Evolutionary conservation across 2,888 invertebrate genomes (phyloP), one percentile per base, ranked within the genome.

Genomic region (Tenthredo notha): DNA sequence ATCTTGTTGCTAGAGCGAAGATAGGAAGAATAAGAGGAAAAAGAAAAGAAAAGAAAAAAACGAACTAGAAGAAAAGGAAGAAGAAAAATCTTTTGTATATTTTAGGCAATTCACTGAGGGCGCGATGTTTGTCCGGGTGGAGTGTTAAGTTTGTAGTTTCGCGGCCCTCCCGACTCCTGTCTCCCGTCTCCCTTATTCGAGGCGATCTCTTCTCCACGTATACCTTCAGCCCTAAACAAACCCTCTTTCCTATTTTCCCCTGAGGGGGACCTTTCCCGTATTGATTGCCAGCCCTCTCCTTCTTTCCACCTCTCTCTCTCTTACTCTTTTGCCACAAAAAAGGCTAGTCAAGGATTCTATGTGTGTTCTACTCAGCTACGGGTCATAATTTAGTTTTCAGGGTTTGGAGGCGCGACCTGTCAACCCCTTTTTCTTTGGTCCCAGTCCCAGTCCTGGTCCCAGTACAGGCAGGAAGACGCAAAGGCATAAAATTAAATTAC

Each of bases 141-240:
- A 80, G 80, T 80, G 80, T 80, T 61, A 80, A 80, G 80, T 80
- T 58, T 61, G 61, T 61, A 80, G 80, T 58, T 80, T 80, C 40
- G 61, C 80, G 61, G 37, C 58, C 58, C 67, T 33, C 29, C 33
- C 29, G 18, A 6, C 77, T 29, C n/a, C 43, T 33, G 33, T 18
- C 18, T 67, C 43, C n/a, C 0, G 6, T 37, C 37, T 67, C 43
- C n/a, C 74, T 74, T 37, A 37, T 70, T 43, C 74, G 33, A 15
- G 33, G 33, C 74, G 43, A 61, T 40, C 74, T 74, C 40, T 47
- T 54, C 77, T 43, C 40, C 74, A 25, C 74, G 74, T 74, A 40
- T 72, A 74, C 54, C 29, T 77, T 77, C 29, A 18, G 77, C 77
- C 77, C 77, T 40, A 40, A 80, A 58, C 80, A 80, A 80, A 80